phyloP scores from a whole-genome alignment of 1,140 invertebrate species.

The Brachystomella parvula region DNA sequence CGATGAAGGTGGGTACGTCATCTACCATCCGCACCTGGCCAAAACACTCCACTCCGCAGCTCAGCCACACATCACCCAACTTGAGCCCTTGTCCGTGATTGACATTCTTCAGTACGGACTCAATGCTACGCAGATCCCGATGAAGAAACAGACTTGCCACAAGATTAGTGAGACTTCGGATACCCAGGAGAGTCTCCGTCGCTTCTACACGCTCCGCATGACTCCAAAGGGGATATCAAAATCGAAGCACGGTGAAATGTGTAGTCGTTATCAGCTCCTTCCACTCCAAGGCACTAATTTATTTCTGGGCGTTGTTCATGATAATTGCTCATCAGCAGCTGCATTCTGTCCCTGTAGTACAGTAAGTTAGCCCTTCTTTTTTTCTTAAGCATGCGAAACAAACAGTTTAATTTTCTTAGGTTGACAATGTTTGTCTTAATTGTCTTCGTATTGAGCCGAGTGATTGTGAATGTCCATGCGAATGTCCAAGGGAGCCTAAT shows the following conservation, averaged over 20 bases:
- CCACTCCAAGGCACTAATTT: slow-evolving; percentile 73
- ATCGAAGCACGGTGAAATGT: slow-evolving; percentile 77
- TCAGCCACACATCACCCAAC: slow-evolving; percentile 65
- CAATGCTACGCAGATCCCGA: slow-evolving; percentile 67
- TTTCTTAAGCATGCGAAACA: slow-evolving; percentile 6
- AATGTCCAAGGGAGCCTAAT: slow-evolving; percentile 68
- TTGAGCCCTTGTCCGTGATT: slow-evolving; percentile 74
- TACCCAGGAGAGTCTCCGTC: slow-evolving; percentile 62
- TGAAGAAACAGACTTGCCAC: slow-evolving; percentile 67
- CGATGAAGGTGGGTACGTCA: slow-evolving; percentile 79
- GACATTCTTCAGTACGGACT: slow-evolving; percentile 60
- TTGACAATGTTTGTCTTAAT: slow-evolving; percentile 79
- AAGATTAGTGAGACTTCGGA: slow-evolving; percentile 48
- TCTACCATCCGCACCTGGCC: slow-evolving; percentile 77
- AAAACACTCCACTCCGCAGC: slow-evolving; percentile 49
- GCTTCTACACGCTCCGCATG: slow-evolving; percentile 74
- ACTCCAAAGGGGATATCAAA: slow-evolving; percentile 62
- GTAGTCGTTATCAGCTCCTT: slow-evolving; percentile 77
- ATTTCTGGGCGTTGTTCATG: slow-evolving; percentile 79
- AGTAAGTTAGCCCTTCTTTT: slow-evolving; percentile 46
- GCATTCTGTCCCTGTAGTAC: slow-evolving; percentile 90
- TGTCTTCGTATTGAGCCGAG: slow-evolving; percentile 90
- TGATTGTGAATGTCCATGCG: slow-evolving; percentile 91
- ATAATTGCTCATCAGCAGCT: slow-evolving; percentile 64
- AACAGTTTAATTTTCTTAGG: slow-evolving; percentile 42